Evolutionary conservation across 2,797 vertebrate genomes (phyloP).

Genomic region (Acanthurus tractus): DNA sequence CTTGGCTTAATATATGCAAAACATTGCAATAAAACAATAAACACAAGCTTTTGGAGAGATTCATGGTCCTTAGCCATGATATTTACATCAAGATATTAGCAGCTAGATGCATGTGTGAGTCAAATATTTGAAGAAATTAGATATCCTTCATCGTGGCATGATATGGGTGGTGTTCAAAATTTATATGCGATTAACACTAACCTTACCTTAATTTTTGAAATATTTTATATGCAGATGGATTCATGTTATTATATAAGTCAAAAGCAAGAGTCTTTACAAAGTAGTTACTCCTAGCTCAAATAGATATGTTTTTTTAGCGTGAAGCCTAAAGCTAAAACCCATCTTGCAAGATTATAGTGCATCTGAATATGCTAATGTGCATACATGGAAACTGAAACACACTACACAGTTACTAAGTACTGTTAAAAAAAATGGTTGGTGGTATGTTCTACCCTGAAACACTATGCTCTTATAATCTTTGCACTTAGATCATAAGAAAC

Average conservation of each 20-base stretch:
- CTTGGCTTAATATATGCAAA: slow-evolving; percentile 1
- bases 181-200: neutral
- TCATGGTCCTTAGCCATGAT: neutral
- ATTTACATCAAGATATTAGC: neutral
- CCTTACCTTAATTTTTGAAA: neutral
- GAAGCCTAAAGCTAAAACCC: neutral
- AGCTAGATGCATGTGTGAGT: neutral
- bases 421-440: no score
- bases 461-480: no score
- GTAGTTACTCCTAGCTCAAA: neutral
- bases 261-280: neutral
- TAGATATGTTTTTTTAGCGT: neutral
- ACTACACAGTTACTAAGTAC: no score
- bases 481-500: no score
- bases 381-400: no score
- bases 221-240: neutral
- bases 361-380: no score
- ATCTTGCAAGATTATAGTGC: no score
- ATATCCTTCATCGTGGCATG: neutral
- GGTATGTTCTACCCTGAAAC: no score
- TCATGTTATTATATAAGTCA: neutral
- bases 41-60: neutral
- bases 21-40: neutral
- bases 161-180: neutral
- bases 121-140: neutral